Conservation (phyloP, 2,888 invertebrate genomes). For the Heliconius aoede region DNA sequence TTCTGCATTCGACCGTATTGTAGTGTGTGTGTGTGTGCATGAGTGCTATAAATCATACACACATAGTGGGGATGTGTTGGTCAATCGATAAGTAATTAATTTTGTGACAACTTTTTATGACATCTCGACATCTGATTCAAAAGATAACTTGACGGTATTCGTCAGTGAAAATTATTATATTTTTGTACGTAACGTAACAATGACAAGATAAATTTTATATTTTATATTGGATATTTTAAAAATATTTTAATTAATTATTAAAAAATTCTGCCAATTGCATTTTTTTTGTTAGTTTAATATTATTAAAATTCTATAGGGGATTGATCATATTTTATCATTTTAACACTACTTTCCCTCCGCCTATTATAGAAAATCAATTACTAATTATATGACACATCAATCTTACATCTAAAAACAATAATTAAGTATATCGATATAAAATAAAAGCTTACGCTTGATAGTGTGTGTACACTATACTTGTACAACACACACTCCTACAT, state of each 20-base stretch:
- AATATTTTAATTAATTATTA: neutral
- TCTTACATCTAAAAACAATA: neutral
- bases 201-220: neutral
- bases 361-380: neutral
- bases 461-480: slow-evolving; percentile 48
- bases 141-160: neutral
- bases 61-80: slow-evolving; percentile 51
- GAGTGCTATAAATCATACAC: slow-evolving; percentile 82
- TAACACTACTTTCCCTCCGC: too few species aligned
- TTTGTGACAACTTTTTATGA: slow-evolving; percentile 31
- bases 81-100: slow-evolving; percentile 42
- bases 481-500: slow-evolving; percentile 58
- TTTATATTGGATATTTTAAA: neutral
- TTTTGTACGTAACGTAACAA: neutral
- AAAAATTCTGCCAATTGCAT: too few species aligned
- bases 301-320: too few species aligned
- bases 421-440: slow-evolving; percentile 31
- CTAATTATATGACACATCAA: neutral
- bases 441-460: slow-evolving; percentile 46
- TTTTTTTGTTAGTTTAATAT: too few species aligned
- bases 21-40: slow-evolving; percentile 65
- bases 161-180: neutral
- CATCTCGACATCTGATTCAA: slow-evolving; percentile 13
- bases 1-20: slow-evolving; percentile 52
- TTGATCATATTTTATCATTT: too few species aligned